Conservation (phyloP, 2,797 vertebrate species). For the Otolemur crassicaudatus region DNA sequence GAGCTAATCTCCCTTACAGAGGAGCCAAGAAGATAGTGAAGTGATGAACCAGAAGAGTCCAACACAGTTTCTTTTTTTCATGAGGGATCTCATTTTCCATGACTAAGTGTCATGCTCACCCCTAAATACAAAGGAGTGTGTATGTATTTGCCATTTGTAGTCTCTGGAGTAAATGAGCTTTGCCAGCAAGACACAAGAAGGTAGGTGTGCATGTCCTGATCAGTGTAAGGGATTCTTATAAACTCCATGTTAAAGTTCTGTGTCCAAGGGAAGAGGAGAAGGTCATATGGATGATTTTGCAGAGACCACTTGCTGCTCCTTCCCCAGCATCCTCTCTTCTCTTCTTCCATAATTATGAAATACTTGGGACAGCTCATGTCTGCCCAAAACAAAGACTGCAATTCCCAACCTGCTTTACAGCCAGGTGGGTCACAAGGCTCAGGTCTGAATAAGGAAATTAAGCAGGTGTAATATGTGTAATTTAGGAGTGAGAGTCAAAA, state of each 20-base stretch:
- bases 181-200: slow-evolving; percentile 28
- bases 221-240: not conserved
- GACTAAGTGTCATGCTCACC: not conserved
- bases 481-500: not conserved
- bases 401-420: not conserved
- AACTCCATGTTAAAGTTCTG: not conserved
- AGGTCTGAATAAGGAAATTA: not conserved
- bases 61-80: not conserved
- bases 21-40: not conserved
- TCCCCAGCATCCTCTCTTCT: not conserved
- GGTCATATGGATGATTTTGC: not conserved
- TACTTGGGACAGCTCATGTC: not conserved
- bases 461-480: not conserved
- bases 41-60: not conserved
- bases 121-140: not conserved
- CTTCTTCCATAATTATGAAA: not conserved
- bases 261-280: not conserved
- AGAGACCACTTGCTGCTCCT: not conserved
- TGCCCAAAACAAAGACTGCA: not conserved
- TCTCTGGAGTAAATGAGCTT: not conserved
- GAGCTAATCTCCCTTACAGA: not conserved
- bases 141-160: not conserved
- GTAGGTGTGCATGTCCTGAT: not conserved
- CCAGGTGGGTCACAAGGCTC: not conserved
- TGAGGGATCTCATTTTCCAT: not conserved